Conservation (phyloP, 1,140 invertebrate genomes). For the Drosophila kurseongensis region DNA sequence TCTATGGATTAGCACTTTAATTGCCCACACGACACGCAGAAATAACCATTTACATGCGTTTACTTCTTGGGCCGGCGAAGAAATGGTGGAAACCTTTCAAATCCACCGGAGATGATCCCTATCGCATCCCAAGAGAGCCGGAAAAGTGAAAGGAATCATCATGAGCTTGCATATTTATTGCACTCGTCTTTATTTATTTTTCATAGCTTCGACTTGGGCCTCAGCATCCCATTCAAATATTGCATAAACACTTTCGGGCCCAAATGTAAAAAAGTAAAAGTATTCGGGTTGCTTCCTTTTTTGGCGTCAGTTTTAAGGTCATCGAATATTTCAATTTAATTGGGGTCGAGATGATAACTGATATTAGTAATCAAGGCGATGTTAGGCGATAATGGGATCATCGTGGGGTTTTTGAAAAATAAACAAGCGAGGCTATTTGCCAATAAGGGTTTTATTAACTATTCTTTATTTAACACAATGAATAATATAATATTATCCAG, state of each 20-base stretch:
- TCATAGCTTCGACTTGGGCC: conserved; percentile 53
- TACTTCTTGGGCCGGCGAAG: conserved; percentile 1
- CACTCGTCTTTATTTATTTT: conserved; percentile 61
- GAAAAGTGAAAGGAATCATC: conserved; percentile 74
- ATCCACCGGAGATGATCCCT: conserved; percentile 55
- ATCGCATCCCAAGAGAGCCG: conserved; percentile 40
- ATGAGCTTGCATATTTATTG: conserved; percentile 75
- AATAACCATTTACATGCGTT: conserved; percentile 42
- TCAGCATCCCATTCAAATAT: conserved; percentile 37
- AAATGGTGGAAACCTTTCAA: conserved; percentile 41
- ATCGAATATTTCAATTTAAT: conserved; percentile 34
- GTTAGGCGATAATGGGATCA: conserved; percentile 2
- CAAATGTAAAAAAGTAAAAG: conserved; percentile 65
- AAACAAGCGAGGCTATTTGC: not conserved
- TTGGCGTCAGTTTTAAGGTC: conserved; percentile 38
- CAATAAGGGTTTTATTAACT: too few species aligned
- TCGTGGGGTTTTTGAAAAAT: conserved; percentile 1
- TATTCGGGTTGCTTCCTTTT: conserved; percentile 48
- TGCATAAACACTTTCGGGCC: conserved; percentile 64
- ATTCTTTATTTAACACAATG: too few species aligned
- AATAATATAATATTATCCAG: too few species aligned
- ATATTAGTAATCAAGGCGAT: conserved; percentile 11
- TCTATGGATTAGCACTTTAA: conserved; percentile 50
- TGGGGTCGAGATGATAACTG: conserved; percentile 25
- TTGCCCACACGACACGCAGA: conserved; percentile 50